Base-by-base conservation (phyloP, 30 jellyfish, hydroid and myxozoan species). In the Catostylus mosaicus region DNA sequence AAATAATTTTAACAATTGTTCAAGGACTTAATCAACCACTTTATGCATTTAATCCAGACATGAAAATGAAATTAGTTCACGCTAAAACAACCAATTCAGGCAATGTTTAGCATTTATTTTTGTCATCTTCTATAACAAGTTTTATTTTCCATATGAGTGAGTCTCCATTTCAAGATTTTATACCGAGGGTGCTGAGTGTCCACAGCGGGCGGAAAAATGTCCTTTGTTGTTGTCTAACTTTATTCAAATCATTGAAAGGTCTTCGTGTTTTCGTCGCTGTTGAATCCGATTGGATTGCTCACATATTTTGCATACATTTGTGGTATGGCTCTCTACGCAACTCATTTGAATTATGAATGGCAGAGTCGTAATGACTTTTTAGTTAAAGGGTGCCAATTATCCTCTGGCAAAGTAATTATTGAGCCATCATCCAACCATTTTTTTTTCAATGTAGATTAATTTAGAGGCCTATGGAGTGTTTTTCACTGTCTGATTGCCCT, bases 361-460 rank as follows among this genome's bases (percentile, higher is more conserved):
- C 75, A 82, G 69, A 37, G 45, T 64, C 71, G 37, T 82, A 82
- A 82, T 82, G 67, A 70, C 92, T 68, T 82, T 82, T 43, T 11
- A 40, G 78, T 82, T 11, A 36, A 70, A 43, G 80, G 80, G 85
- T 82, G 92, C 85, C 92, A 82, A 82, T 69, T 82, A 82, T 82
- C 61, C 71, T 20, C 20, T 59, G 72, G 68, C 82, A 75, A 14
- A 37, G 60, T 51, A 59, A 47, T 8, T n/a, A 75, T 50, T 46
- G 86, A 75, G 61, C 34, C 50, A 22, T 75, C 86, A 75, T 64
- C 75, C 86, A 75, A 54, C 62, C 86, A 56, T 54, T 54, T 24
- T 51, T 34, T 16, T 50, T 50, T 50, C 27, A 50, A 50, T 50
- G 14, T 52, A 37, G 60, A 43, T 26, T 20, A 31, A 75, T 50